Evolutionary conservation across 2,113 vertebrate genomes (phyloP).

Genomic region (Sciurus niger): DNA sequence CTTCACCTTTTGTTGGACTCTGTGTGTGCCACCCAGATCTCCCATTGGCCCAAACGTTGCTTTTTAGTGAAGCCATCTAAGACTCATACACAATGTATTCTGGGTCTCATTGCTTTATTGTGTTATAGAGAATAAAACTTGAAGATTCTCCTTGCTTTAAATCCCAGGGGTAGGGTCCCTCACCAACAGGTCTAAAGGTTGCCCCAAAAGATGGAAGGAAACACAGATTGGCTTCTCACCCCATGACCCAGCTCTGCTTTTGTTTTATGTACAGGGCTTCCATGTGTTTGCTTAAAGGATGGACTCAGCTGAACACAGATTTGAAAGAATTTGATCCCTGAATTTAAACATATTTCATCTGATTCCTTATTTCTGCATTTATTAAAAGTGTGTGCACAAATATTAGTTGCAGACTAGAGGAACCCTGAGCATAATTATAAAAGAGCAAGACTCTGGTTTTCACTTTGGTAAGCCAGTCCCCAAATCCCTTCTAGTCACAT

Average conservation of each 20-base stretch:
- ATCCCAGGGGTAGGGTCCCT: background rate
- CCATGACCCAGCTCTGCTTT: background rate
- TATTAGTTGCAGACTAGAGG: background rate
- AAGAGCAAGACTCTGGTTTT: background rate
- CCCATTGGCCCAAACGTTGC: background rate
- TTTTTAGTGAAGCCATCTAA: background rate
- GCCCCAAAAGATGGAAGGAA: background rate
- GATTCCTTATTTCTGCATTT: background rate
- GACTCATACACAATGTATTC: background rate
- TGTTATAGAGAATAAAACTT: background rate
- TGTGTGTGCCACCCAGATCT: background rate
- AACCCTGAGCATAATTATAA: background rate
- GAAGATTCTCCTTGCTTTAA: background rate
- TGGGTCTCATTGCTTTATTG: background rate
- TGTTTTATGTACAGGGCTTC: background rate
- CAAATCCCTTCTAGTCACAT: background rate
- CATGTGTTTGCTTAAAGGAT: background rate
- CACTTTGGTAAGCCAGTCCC: background rate
- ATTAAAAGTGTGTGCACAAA: background rate
- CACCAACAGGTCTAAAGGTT: background rate
- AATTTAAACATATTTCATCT: conserved; percentile 5
- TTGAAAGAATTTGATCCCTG: background rate
- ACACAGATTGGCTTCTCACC: background rate
- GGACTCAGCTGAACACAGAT: background rate
- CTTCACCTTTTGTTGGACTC: background rate